These are phyloP conservation scores for Aplysia californica DNA, from an alignment of 1,140 invertebrate species.

Conservation along the genomic window DNA sequence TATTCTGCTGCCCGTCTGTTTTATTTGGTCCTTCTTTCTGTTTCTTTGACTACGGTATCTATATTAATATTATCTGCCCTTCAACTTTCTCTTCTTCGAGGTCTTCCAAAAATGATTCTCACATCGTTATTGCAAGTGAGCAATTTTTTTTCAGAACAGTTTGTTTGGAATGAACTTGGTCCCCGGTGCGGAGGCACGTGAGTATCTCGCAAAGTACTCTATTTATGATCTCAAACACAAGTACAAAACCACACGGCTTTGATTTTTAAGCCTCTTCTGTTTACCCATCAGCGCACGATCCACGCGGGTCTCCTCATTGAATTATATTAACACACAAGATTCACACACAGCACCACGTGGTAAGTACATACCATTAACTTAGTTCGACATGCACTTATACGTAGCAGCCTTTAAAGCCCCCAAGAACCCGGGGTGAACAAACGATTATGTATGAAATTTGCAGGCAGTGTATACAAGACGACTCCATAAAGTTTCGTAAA, in stretches of 20 bases:
- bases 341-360: not conserved
- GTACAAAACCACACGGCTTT: not conserved
- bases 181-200: not conserved
- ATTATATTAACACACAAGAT: slow-evolving; percentile 4
- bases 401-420: not conserved
- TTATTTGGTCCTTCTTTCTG: too few species aligned
- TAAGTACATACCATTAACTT: too few species aligned
- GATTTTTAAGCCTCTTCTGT: not conserved
- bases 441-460: not conserved
- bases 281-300: not conserved
- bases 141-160: not conserved
- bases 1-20: not conserved
- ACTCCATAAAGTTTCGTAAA: slow-evolving; percentile 1
- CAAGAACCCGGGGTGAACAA: not conserved
- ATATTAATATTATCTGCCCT: not conserved
- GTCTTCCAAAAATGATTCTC: not conserved
- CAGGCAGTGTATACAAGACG: not conserved
- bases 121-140: not conserved
- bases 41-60: not conserved
- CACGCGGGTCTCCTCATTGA: not conserved
- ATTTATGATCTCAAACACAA: not conserved
- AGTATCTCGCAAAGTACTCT: not conserved
- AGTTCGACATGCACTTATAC: not conserved
- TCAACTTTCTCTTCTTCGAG: not conserved
- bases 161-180: not conserved